Percentiles rank a stretch among this genome's conserved stretches.
Evolutionary conservation across 2,113 vertebrate species (phyloP).

Genomic region (Aegypius monachus): DNA sequence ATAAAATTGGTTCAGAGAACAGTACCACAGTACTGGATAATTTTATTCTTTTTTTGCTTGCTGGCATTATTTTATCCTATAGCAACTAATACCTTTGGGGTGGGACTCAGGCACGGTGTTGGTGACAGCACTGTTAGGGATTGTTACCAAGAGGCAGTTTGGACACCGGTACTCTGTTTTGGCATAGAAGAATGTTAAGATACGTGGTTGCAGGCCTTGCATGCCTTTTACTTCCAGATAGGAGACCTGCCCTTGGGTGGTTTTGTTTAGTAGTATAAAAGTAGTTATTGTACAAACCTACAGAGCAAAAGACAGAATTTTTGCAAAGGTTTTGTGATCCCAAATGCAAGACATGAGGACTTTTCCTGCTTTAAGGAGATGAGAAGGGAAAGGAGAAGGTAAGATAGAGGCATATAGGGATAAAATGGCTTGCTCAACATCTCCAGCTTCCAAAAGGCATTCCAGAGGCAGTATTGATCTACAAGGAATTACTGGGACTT

Average conservation of each 20-base stretch:
- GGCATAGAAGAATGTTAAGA: background rate
- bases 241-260: background rate
- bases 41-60: accelerated
- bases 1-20: background rate
- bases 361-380: background rate
- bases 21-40: background rate
- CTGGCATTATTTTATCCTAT: background rate
- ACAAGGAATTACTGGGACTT: background rate
- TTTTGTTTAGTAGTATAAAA: background rate
- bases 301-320: background rate
- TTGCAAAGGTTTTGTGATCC: background rate
- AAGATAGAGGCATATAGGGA: background rate
- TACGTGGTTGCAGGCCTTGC: background rate
- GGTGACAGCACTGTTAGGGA: background rate
- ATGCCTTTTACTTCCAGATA: background rate
- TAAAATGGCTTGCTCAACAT: background rate
- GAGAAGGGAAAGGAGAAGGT: background rate
- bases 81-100: background rate
- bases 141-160: background rate
- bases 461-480: background rate
- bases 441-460: background rate
- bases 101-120: accelerated
- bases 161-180: background rate
- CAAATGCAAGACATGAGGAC: background rate
- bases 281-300: background rate